Conservation (phyloP, 2,797 vertebrate species). For the Coracias cyanogaster region DNA sequence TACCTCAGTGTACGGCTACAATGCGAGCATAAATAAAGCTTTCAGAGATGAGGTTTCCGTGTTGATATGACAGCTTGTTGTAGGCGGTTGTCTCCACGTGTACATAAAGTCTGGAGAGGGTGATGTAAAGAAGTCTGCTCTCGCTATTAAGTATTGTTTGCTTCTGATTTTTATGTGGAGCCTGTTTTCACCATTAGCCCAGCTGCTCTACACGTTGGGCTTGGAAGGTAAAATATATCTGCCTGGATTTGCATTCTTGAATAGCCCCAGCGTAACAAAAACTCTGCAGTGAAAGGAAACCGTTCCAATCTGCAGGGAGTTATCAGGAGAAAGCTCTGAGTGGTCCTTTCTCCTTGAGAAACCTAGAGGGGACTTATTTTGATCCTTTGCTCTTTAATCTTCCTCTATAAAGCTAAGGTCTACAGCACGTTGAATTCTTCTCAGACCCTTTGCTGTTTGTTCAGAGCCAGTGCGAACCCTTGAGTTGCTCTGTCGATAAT, state of each 20-base stretch:
- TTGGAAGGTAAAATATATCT: neutral
- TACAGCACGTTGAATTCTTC: fast-evolving
- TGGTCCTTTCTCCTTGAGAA: neutral
- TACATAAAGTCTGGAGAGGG: neutral
- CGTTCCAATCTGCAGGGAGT: neutral
- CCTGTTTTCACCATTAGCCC: constrained; percentile 35
- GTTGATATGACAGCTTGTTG: neutral
- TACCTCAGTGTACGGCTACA: neutral
- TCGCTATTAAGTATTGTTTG: neutral
- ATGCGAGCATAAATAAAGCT: neutral
- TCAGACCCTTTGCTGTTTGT: neutral
- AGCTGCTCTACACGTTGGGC: neutral
- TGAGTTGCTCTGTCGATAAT: neutral
- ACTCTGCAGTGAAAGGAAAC: neutral
- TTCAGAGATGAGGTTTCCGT: neutral
- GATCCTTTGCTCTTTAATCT: neutral
- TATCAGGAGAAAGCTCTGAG: neutral
- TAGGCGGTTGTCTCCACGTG: neutral
- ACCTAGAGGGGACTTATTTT: fast-evolving
- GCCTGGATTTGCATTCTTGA: neutral
- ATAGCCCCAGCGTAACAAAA: neutral
- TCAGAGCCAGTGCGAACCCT: neutral
- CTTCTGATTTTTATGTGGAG: neutral
- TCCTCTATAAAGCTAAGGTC: neutral
- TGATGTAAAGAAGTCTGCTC: neutral